Percentiles rank a stretch among this genome's conserved stretches.
These are phyloP conservation scores for Oncorhynchus tshawytscha DNA, from an alignment of 2,113 vertebrate genomes.

Conservation along the genomic window DNA sequence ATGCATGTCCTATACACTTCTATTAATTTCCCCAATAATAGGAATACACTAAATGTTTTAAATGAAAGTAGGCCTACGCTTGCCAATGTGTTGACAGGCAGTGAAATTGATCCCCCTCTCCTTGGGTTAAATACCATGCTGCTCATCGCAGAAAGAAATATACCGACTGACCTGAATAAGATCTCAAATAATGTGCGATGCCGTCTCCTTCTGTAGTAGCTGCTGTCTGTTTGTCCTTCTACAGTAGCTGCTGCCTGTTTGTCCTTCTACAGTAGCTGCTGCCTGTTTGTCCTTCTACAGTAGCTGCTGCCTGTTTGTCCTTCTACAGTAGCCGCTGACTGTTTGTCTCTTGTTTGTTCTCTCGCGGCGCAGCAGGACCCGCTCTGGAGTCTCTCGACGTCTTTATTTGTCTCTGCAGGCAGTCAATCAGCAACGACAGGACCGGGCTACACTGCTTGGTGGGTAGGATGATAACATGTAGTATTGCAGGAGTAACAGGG, in stretches of 20 bases:
- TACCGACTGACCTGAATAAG: conserved; percentile 6
- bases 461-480: too few species aligned
- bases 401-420: too few species aligned
- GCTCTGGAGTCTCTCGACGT: too few species aligned
- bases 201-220: background rate
- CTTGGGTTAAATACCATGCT: background rate
- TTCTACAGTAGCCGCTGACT: background rate
- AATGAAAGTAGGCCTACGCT: too few species aligned
- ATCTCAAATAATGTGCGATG: background rate
- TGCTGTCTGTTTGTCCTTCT: background rate
- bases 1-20: background rate
- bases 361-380: too few species aligned
- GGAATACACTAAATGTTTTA: background rate
- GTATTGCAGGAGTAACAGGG: background rate
- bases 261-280: too few species aligned
- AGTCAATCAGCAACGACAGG: too few species aligned
- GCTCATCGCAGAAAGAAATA: background rate
- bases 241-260: too few species aligned
- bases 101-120: background rate
- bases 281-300: too few species aligned
- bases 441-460: too few species aligned
- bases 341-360: too few species aligned
- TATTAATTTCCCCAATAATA: background rate
- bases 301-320: background rate
- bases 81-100: background rate